A percentile compares a stretch with the other conserved stretches of the same genome.
phyloP scores from a whole-genome alignment of 1,140 invertebrate species.

The Apis mellifera region DNA sequence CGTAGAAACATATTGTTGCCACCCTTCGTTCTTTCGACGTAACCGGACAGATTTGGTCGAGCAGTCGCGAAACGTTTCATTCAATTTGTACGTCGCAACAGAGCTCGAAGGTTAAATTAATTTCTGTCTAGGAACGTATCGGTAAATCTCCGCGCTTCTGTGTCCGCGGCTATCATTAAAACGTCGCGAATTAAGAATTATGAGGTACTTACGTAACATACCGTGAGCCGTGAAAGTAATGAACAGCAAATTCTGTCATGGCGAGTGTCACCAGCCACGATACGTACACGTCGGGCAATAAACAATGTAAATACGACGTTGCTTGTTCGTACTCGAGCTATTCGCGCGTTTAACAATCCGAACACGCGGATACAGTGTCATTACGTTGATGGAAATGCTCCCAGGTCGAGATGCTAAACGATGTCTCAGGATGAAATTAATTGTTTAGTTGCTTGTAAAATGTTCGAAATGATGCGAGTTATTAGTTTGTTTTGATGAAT shows the following conservation, averaged over 20 bases:
- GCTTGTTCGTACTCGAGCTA: slow-evolving; percentile 6
- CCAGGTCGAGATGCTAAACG: background rate
- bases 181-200: slow-evolving; percentile 50
- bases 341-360: slow-evolving; percentile 6
- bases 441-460: slow-evolving; percentile 22
- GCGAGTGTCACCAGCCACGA: slow-evolving; percentile 34
- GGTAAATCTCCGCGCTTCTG: slow-evolving; percentile 46
- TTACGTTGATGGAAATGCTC: background rate
- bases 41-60: too few relatives aligned
- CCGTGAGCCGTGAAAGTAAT: slow-evolving; percentile 41
- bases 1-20: too few relatives aligned
- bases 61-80: background rate
- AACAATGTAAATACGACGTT: slow-evolving; percentile 51
- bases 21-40: too few relatives aligned
- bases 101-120: slow-evolving; percentile 5
- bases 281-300: slow-evolving; percentile 29
- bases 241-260: slow-evolving; percentile 35
- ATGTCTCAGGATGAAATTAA: background rate
- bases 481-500: background rate
- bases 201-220: slow-evolving; percentile 43
- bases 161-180: slow-evolving; percentile 44
- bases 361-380: slow-evolving; percentile 15
- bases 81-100: background rate
- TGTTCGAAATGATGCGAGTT: background rate
- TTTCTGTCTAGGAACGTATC: slow-evolving; percentile 31